Percentiles rank a stretch among this genome's conserved stretches.
phyloP scores from a whole-genome alignment of 2,888 invertebrate species.

The Yponomeuta sedellus region DNA sequence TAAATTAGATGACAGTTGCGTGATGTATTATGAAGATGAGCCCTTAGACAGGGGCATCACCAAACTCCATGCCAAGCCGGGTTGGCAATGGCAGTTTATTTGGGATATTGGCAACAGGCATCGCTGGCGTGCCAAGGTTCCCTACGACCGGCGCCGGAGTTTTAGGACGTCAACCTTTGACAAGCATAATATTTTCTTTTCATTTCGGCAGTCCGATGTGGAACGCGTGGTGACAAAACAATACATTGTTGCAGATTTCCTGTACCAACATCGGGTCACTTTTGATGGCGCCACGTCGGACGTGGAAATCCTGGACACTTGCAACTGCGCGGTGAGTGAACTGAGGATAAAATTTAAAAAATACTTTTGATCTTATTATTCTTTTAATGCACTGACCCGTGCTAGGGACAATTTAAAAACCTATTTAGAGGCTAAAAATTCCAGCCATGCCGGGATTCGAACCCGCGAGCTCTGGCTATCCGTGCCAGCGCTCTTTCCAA shows the following conservation, averaged over 20 bases:
- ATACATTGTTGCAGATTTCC: constrained; percentile 79
- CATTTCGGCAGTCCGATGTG: not conserved
- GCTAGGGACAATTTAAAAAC: too few relatives aligned
- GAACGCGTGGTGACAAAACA: not conserved
- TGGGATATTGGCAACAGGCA: constrained; percentile 67
- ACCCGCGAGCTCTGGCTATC: too few relatives aligned
- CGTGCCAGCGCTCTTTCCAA: too few relatives aligned
- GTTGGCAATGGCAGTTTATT: constrained; percentile 72
- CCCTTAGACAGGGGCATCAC: constrained; percentile 50
- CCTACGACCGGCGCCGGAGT: constrained; percentile 40
- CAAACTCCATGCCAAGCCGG: constrained; percentile 51
- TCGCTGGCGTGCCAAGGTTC: constrained; percentile 53
- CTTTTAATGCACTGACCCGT: too few relatives aligned
- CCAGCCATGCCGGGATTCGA: too few relatives aligned
- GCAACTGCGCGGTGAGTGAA: constrained; percentile 84
- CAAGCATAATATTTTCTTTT: not conserved
- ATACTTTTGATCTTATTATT: too few relatives aligned
- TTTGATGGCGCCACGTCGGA: constrained; percentile 86
- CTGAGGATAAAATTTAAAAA: not conserved
- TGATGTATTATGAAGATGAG: constrained; percentile 24
- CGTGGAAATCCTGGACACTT: constrained; percentile 86
- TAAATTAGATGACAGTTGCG: not conserved
- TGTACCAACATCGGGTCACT: constrained; percentile 85
- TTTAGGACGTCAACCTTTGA: constrained; percentile 52
- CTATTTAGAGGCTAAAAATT: too few relatives aligned